A percentile compares a stretch with the other conserved stretches of the same genome.
Evolutionary conservation across 2,113 vertebrate species (phyloP).

Genomic region (Sterna hirundo): DNA sequence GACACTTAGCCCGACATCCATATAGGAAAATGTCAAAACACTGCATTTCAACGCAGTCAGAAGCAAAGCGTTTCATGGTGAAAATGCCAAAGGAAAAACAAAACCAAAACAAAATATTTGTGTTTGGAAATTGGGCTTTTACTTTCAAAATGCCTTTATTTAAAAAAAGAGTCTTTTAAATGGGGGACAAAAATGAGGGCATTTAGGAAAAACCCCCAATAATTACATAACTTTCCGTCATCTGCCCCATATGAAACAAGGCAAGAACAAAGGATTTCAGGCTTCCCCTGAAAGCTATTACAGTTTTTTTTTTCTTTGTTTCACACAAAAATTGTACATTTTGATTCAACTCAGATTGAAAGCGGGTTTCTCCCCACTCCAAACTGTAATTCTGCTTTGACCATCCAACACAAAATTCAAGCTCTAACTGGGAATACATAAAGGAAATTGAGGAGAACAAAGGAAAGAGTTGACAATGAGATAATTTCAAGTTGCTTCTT

Average conservation of each 20-base stretch:
- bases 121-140: not conserved
- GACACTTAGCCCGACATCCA: not conserved
- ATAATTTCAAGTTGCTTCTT: not conserved
- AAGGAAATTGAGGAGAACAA: not conserved
- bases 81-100: slow-evolving; percentile 10
- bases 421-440: not conserved
- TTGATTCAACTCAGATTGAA: not conserved
- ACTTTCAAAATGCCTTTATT: not conserved
- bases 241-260: not conserved
- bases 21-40: slow-evolving; percentile 23
- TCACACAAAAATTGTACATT: not conserved
- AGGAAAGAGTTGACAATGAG: not conserved
- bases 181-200: rapidly evolving
- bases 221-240: not conserved
- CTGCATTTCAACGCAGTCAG: slow-evolving; percentile 2
- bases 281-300: not conserved
- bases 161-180: not conserved
- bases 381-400: not conserved
- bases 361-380: rapidly evolving
- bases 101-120: not conserved
- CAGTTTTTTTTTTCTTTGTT: not conserved
- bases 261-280: not conserved
- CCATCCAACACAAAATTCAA: not conserved
- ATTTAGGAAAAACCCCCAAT: rapidly evolving
- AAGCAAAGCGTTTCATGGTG: not conserved